Evolutionary conservation across 1,140 invertebrate species (phyloP).

Genomic region (Amphibalanus amphitrite): DNA sequence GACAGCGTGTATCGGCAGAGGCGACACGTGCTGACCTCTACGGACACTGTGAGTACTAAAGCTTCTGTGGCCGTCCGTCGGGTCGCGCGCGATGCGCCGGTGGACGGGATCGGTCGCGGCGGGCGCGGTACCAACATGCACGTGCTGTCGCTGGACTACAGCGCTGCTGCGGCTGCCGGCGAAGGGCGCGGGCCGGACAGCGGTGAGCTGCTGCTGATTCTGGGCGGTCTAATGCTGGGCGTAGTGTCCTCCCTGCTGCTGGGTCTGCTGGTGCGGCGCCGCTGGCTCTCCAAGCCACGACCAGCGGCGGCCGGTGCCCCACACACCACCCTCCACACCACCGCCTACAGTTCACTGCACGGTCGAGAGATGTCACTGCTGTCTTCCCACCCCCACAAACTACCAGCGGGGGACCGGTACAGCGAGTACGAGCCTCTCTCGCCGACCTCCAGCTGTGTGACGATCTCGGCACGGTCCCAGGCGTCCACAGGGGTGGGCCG

Average conservation of each 20-base stretch:
- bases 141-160: conserved; percentile 4
- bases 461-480: not conserved
- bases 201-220: not conserved
- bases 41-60: conserved; percentile 15
- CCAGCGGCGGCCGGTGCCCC: not conserved
- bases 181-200: not conserved
- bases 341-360: not conserved
- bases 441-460: not conserved
- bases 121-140: conserved; percentile 28
- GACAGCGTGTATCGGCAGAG: conserved; percentile 18
- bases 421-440: not conserved
- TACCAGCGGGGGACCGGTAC: not conserved
- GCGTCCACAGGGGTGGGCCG: not conserved
- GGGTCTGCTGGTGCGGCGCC: not conserved
- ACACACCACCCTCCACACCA: not conserved
- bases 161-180: too few species aligned
- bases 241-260: not conserved
- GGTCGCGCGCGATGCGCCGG: conserved; percentile 12
- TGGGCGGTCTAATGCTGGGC: not conserved
- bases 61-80: not conserved
- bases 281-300: not conserved
- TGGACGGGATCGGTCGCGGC: conserved; percentile 18
- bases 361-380: not conserved
- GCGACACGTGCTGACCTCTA: conserved; percentile 13
- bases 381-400: too few species aligned